Base-by-base conservation (phyloP, 2,888 invertebrate species). In the Rhagonycha fulva region DNA sequence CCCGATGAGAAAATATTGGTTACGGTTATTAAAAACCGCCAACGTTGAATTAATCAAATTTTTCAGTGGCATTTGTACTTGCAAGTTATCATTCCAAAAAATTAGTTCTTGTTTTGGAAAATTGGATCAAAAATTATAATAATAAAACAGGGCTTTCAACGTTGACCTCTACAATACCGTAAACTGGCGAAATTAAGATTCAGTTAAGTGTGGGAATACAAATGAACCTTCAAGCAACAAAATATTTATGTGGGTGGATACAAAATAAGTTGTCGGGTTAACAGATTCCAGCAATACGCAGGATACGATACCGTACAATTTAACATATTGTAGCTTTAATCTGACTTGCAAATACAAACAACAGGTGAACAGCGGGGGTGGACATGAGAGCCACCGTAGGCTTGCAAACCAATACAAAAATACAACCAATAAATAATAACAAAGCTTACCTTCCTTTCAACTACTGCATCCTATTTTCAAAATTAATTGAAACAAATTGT, bases 371-470 rank as follows among this genome's bases (percentile, higher is more conserved):
- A 74, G 76, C 76, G 78, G 74, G 78, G 78, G 78, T 76, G 78
- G 78, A 78, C 78, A 62, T 76, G 78, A 78, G 78, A 78, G 76
- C 78, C 78, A 78, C 78, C 78, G 78, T 74, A 76, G 78, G 78
- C 78, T 77, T 72, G 72, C 75, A 75, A 77, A 77, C 47, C 62
- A 47, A 75, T 24, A 26, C 63, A 70, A 68, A 70, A 75, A 70
- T 77, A 75, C 72, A 77, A 75, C 70, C 71, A 75, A 72, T 77
- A 74, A 72, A 67, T 72, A 67, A 72, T 47, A 68, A 47, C 67
- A 47, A 60, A 32, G 66, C 47, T 9, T 32, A 26, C 26, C 26
- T 26, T n/a, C 63, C 63, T 66, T 66, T 66, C 26, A 66, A 66
- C 24, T 66, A 66, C 26, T 24, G 23, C 26, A 66, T 66, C 23